Conservation (phyloP, 2,113 vertebrate species). For the Tretioscincus oriximinensis region DNA sequence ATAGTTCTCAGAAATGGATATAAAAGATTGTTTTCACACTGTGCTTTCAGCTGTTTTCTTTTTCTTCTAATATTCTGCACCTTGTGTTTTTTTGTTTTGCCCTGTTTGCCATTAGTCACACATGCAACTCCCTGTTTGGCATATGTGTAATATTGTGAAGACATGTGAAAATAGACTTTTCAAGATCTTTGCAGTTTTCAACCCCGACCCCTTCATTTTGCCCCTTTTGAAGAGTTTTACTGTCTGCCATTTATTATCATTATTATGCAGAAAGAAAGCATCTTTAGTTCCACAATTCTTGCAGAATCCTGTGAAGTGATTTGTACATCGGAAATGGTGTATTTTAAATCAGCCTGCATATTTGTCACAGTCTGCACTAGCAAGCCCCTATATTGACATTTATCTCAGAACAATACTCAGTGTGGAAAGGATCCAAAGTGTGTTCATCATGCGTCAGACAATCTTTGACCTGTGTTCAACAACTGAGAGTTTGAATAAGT, state of each 20-base stretch:
- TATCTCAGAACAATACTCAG: too few relatives aligned
- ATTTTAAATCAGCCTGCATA: not conserved
- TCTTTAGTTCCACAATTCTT: too few relatives aligned
- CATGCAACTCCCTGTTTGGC: not conserved
- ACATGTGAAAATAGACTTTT: constrained; percentile 9
- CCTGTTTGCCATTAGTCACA: not conserved
- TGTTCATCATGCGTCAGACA: too few relatives aligned
- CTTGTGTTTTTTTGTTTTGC: constrained; percentile 2
- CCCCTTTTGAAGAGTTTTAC: not conserved
- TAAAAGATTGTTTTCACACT: constrained; percentile 28
- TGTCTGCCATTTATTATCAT: not conserved
- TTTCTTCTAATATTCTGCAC: not conserved
- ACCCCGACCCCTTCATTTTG: not conserved
- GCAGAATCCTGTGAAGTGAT: not conserved
- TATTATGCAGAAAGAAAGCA: constrained; percentile 11
- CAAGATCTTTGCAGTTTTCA: not conserved
- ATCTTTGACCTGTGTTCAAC: too few relatives aligned
- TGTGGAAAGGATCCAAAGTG: too few relatives aligned
- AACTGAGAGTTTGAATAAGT: too few relatives aligned
- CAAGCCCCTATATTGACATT: too few relatives aligned
- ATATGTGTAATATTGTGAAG: constrained; percentile 27
- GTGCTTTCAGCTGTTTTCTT: constrained; percentile 6
- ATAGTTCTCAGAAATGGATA: constrained; percentile 18
- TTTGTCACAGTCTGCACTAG: too few relatives aligned
- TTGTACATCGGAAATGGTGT: not conserved